A percentile compares a stretch with the other conserved stretches of the same genome.
Evolutionary conservation across 2,888 invertebrate species (phyloP).

Genomic region (Eupithecia exiguata): DNA sequence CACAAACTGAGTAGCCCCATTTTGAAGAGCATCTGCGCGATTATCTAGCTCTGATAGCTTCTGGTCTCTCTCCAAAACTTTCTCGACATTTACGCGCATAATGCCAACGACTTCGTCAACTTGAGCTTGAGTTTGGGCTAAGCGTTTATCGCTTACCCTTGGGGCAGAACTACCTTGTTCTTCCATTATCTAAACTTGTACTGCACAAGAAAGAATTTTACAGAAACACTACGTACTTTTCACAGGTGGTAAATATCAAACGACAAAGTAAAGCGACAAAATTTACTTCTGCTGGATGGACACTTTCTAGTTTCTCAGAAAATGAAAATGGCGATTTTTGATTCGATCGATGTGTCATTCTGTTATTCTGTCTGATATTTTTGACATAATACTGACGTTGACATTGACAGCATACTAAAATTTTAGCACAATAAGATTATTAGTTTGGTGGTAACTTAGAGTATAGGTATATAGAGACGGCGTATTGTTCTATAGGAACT

Average conservation of each 20-base stretch:
- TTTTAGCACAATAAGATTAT: no score
- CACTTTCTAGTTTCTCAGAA: not conserved
- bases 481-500: no score
- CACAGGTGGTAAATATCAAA: not conserved
- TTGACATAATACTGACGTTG: not conserved
- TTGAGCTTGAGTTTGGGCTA: slow-evolving; percentile 82
- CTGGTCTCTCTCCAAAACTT: slow-evolving; percentile 97
- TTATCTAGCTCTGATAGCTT: slow-evolving; percentile 97
- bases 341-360: no score
- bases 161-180: slow-evolving; percentile 80
- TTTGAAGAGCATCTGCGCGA: slow-evolving; percentile 96
- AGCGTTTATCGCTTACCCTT: slow-evolving; percentile 78
- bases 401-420: not conserved
- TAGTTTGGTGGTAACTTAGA: no score
- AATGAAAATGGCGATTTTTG: slow-evolving; percentile 1
- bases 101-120: slow-evolving; percentile 92
- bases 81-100: slow-evolving; percentile 98
- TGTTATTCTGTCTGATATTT: not conserved
- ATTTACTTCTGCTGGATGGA: not conserved
- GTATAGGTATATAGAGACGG: no score
- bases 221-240: slow-evolving; percentile 2
- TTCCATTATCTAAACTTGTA: slow-evolving; percentile 66
- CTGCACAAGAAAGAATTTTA: not conserved
- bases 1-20: slow-evolving; percentile 97
- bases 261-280: not conserved